Evolutionary conservation across 2,797 vertebrate species (phyloP).

Genomic region (Gouania willdenowi): DNA sequence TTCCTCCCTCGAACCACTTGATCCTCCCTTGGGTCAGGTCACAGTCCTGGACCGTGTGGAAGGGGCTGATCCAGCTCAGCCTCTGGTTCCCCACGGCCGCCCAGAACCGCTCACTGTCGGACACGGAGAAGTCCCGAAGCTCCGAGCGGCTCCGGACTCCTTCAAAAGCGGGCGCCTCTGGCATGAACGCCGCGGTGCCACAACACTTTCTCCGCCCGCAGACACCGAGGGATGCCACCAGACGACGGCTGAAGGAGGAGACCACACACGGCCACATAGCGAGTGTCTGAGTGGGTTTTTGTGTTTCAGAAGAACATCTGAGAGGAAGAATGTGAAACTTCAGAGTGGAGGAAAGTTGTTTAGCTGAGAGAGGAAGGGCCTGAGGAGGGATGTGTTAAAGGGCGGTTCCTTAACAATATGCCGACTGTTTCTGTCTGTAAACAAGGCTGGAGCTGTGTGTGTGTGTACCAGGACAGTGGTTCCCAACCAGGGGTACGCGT

Average conservation of each 20-base stretch:
- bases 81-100: constrained; percentile 75
- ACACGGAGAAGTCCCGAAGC: constrained; percentile 71
- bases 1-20: constrained; percentile 88
- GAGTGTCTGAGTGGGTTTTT: too few species aligned
- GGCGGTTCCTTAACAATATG: constrained; percentile 30
- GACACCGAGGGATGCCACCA: not conserved
- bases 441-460: too few species aligned
- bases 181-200: constrained; percentile 44
- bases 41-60: constrained; percentile 76
- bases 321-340: too few species aligned
- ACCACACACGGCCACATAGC: constrained; percentile 29
- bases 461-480: too few species aligned
- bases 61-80: constrained; percentile 82
- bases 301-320: not conserved
- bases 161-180: constrained; percentile 56
- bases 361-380: constrained; percentile 27
- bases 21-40: constrained; percentile 71
- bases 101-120: constrained; percentile 81
- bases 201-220: constrained; percentile 7
- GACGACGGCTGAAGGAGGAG: not conserved
- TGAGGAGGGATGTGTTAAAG: constrained; percentile 30
- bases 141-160: constrained; percentile 27
- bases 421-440: constrained; percentile 2
- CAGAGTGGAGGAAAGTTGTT: constrained; percentile 6
- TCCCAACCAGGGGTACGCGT: too few species aligned